Evolutionary conservation across 2,888 invertebrate species (phyloP), one percentile per base, ranked within the genome.

Genomic region (Chalcosyrphus nemorum): DNA sequence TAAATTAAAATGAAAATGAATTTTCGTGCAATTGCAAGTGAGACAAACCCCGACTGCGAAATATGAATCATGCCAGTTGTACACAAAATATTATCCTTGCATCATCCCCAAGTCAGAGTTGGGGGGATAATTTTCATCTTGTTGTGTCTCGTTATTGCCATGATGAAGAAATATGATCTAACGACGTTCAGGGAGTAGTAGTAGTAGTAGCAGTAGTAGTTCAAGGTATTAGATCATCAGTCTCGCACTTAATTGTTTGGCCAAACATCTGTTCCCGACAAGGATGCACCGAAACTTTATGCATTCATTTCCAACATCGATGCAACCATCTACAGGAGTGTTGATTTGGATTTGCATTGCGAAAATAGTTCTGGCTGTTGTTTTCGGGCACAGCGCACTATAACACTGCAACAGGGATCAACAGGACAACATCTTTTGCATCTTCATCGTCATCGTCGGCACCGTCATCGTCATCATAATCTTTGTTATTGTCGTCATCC

Each of bases 161-260:
- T 84, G 84, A 78, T 84, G 63, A 84, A 70, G 84, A 84, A 80
- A 84, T 84, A 84, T 84, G 80, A 84, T 80, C 78, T n/a, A n/a
- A n/a, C n/a, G n/a, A n/a, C n/a, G n/a, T n/a, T n/a, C n/a, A n/a
- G n/a, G n/a, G n/a, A n/a, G n/a, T n/a, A n/a, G n/a, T n/a, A n/a
- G n/a, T n/a, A n/a, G n/a, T n/a, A n/a, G n/a, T n/a, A n/a, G n/a
- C 78, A 32, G 32, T 24, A 17, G 45, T 32, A 65, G 35, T 9
- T 65, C 66, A 15, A 52, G 29, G 27, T 43, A 65, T 32, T 54
- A 59, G 71, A 76, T 81, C 65, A 77, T 77, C 59, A 76, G 81
- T 81, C 54, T 76, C 11, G 45, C 45, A 65, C 74, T 70, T 84
- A 80, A 80, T 84, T 84, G 84, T 84, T 75, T 80, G 38, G 54